A percentile compares a stretch with the other conserved stretches of the same genome.
Conservation (phyloP, 2,888 invertebrate species). For the Drosophila tanythrix region DNA sequence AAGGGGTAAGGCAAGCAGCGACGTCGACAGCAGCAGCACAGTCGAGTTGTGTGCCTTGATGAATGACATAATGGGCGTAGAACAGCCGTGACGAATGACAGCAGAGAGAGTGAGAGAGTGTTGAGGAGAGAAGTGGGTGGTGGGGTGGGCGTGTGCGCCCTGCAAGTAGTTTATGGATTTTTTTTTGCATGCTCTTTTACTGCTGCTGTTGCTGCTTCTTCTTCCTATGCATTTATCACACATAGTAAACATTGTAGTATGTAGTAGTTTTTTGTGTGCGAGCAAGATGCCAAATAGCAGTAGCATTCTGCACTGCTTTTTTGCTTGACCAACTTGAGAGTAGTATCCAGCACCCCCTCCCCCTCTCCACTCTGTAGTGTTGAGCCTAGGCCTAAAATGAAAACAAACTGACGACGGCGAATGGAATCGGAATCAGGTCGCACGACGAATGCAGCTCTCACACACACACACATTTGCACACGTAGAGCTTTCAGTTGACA, state of each 20-base stretch:
- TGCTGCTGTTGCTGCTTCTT: conserved; percentile 2
- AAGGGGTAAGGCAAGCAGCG: conserved; percentile 39
- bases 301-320: conserved; percentile 9
- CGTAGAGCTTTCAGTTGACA: conserved; percentile 52
- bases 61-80: conserved; percentile 74
- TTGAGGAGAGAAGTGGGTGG: background rate
- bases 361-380: background rate
- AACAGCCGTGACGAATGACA: conserved; percentile 38
- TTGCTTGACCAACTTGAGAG: conserved; percentile 50
- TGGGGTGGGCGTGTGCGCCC: conserved; percentile 9
- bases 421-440: conserved; percentile 66
- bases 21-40: conserved; percentile 27
- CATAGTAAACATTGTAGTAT: conserved; percentile 78
- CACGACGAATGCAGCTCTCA: conserved; percentile 58
- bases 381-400: conserved; percentile 48
- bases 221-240: conserved; percentile 56
- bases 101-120: conserved; percentile 5
- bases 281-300: conserved; percentile 29
- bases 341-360: background rate
- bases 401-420: conserved; percentile 57
- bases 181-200: conserved; percentile 40
- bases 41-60: conserved; percentile 52
- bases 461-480: conserved; percentile 23
- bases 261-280: conserved; percentile 61
- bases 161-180: conserved; percentile 77